A percentile compares a stretch with the other conserved stretches of the same genome.
Evolutionary conservation across 2,113 vertebrate species (phyloP).

Genomic region (Callopanchax toddi): DNA sequence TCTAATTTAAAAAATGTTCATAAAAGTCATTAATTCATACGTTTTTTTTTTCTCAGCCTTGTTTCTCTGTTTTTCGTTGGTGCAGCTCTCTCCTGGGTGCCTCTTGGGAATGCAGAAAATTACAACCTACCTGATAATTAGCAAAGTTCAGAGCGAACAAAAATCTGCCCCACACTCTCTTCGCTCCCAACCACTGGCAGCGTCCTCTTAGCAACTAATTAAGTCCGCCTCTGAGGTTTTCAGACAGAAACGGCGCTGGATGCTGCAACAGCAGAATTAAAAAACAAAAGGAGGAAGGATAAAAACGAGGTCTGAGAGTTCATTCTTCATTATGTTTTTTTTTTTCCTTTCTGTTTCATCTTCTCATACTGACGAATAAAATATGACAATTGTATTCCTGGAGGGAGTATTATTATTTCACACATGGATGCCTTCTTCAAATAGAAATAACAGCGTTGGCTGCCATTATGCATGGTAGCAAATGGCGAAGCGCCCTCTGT

Average conservation of each 20-base stretch:
- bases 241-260: constrained; percentile 72
- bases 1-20: constrained; percentile 50
- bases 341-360: constrained; percentile 45
- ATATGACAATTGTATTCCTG: constrained; percentile 78
- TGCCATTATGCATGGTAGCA: constrained; percentile 70
- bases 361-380: constrained; percentile 73
- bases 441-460: constrained; percentile 81
- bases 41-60: constrained; percentile 65
- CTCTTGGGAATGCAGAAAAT: constrained; percentile 80
- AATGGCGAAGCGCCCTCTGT: constrained; percentile 70
- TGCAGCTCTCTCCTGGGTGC: constrained; percentile 68
- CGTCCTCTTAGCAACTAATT: constrained; percentile 85
- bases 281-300: constrained; percentile 62
- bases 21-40: constrained; percentile 55
- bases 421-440: constrained; percentile 78
- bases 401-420: constrained; percentile 84
- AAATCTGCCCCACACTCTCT: constrained; percentile 71
- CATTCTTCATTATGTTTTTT: constrained; percentile 58
- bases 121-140: constrained; percentile 86
- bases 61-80: constrained; percentile 57
- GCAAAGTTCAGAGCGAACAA: constrained; percentile 83
- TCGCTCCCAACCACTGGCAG: constrained; percentile 74
- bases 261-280: constrained; percentile 84
- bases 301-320: constrained; percentile 59
- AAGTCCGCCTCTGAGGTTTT: constrained; percentile 84